These are phyloP conservation scores for Lepilemur ruficaudatus DNA, from an alignment of 2,797 vertebrate genomes.

Conservation along the genomic window DNA sequence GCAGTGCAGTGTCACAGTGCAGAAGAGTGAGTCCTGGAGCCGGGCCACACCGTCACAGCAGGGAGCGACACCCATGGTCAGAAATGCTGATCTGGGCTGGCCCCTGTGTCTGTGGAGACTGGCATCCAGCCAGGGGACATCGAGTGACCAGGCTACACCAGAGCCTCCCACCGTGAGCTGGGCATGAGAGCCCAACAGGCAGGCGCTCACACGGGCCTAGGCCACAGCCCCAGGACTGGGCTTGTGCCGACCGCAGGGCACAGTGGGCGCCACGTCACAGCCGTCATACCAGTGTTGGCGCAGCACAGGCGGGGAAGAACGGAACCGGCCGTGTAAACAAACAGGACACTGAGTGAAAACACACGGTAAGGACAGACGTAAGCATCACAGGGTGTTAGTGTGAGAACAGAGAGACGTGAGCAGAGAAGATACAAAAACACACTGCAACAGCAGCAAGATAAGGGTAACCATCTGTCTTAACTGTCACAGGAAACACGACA, in stretches of 20 bases:
- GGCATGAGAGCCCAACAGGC: not conserved
- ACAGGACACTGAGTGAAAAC: not conserved
- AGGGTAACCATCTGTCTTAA: not conserved
- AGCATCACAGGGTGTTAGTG: not conserved
- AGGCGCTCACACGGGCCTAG: fast-evolving
- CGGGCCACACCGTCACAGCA: not conserved
- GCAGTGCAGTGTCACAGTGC: not conserved
- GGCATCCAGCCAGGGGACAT: not conserved
- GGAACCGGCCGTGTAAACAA: not conserved
- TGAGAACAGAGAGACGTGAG: too few relatives aligned
- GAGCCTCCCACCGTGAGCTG: not conserved
- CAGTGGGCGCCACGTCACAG: too few relatives aligned
- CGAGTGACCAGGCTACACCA: too few relatives aligned
- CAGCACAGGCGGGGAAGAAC: too few relatives aligned
- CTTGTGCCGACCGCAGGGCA: not conserved
- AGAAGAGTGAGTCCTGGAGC: not conserved
- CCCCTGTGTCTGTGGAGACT: not conserved
- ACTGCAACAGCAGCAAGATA: not conserved
- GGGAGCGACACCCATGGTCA: not conserved
- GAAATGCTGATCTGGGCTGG: not conserved
- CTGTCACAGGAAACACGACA: not conserved
- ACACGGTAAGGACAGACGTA: not conserved
- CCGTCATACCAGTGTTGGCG: not conserved
- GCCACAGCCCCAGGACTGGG: not conserved
- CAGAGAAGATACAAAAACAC: not conserved